phyloP scores from a whole-genome alignment of 2,888 invertebrate genomes.

The Cybosia mesomella region DNA sequence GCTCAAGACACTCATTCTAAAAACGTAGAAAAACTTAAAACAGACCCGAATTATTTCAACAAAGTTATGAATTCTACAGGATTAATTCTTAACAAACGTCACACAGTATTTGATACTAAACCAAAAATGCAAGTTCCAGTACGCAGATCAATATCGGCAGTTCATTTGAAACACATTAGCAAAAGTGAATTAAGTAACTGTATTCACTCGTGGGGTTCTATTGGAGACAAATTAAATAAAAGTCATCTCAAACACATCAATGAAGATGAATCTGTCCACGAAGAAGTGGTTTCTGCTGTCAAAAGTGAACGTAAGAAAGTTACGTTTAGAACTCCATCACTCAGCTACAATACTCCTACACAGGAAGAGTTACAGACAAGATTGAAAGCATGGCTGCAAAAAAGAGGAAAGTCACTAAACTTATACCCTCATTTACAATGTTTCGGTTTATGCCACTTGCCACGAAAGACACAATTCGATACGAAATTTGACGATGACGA shows the following conservation, averaged over 20 bases:
- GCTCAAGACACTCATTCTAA: slow-evolving; percentile 45
- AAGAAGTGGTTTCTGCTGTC: slow-evolving; percentile 70
- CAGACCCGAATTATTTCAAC: slow-evolving; percentile 65
- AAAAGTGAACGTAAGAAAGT: slow-evolving; percentile 80
- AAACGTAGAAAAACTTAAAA: slow-evolving; percentile 62
- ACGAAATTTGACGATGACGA: slow-evolving; percentile 70
- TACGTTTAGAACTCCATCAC: slow-evolving; percentile 73
- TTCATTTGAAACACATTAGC: slow-evolving; percentile 77
- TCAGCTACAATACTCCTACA: slow-evolving; percentile 72
- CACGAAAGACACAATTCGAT: slow-evolving; percentile 35
- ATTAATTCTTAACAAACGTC: slow-evolving; percentile 63
- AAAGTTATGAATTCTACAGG: slow-evolving; percentile 64
- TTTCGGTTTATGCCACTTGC: slow-evolving; percentile 77
- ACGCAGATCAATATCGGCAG: slow-evolving; percentile 80
- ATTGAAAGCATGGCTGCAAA: slow-evolving; percentile 83
- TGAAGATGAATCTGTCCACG: slow-evolving; percentile 66
- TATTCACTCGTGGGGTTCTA: slow-evolving; percentile 78
- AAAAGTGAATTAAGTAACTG: slow-evolving; percentile 72
- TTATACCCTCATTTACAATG: slow-evolving; percentile 85
- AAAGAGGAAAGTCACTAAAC: slow-evolving; percentile 80
- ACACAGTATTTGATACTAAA: slow-evolving; percentile 61
- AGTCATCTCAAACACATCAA: slow-evolving; percentile 64
- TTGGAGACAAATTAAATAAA: slow-evolving; percentile 74
- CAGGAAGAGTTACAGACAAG: slow-evolving; percentile 75
- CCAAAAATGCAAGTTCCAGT: slow-evolving; percentile 51